phyloP scores from a whole-genome alignment of 92 coral and sea anemone genomes.

The Palythoa grandis region DNA sequence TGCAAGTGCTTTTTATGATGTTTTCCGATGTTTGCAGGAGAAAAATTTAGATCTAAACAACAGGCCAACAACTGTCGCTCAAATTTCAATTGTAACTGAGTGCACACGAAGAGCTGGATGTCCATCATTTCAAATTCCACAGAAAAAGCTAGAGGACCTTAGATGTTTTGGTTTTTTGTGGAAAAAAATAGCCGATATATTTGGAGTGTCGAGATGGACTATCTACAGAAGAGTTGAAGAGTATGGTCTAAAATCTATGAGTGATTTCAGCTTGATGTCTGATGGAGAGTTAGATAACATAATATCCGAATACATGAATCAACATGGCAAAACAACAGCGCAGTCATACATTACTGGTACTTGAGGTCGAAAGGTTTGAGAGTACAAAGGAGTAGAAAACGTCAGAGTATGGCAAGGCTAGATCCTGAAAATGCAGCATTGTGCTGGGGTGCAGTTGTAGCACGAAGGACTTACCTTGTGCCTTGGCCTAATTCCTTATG shows the following conservation, averaged over 20 bases:
- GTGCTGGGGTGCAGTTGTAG: slow-evolving; percentile 50
- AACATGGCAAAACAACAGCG: slow-evolving; percentile 42
- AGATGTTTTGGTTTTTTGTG: slow-evolving; percentile 3
- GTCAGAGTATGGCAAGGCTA: slow-evolving; percentile 40
- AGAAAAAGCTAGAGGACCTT: slow-evolving; percentile 1
- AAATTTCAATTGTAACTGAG: neutral
- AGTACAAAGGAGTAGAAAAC: slow-evolving; percentile 44
- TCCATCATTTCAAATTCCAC: slow-evolving; percentile 8
- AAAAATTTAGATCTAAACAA: slow-evolving; percentile 1
- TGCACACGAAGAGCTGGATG: neutral
- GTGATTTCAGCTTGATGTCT: slow-evolving; percentile 5
- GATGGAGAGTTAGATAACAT: slow-evolving; percentile 9
- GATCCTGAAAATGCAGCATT: slow-evolving; percentile 47
- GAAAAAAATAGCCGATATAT: neutral
- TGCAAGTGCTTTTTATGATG: neutral
- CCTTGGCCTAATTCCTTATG: slow-evolving; percentile 58
- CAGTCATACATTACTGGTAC: slow-evolving; percentile 44
- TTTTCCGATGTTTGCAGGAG: neutral
- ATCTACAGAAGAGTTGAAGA: neutral
- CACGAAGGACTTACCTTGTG: slow-evolving; percentile 49
- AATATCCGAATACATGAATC: slow-evolving; percentile 12
- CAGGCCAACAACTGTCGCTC: slow-evolving; percentile 2
- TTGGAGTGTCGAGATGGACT: neutral
- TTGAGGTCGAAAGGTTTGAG: slow-evolving; percentile 42
- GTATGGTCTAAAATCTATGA: neutral